Evolutionary conservation across 2,888 invertebrate species (phyloP), one percentile per base, ranked within the genome.

Genomic region (Drosophila helvetica): DNA sequence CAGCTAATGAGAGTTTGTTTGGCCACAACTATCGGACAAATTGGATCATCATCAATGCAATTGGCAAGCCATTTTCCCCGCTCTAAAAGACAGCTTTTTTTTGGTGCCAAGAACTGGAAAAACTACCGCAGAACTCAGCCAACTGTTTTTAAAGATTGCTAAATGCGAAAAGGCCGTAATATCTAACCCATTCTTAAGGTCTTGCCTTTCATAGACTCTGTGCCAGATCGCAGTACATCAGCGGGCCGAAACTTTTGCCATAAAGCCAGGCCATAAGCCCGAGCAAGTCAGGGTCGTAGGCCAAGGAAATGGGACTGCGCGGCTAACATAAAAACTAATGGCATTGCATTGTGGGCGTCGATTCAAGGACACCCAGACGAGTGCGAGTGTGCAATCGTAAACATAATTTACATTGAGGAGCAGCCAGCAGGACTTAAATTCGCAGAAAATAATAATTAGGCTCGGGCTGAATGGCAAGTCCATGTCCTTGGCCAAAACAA

Each of bases 391-490:
- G 82, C 82, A 60, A 75, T 67, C 80, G 86, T 86, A 88, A 83
- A 88, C 86, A 88, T 72, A 86, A 84, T 80, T 88, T 88, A 74
- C 77, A 71, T 71, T 50, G 58, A 75, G 79, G 64, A 77, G 61
- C 25, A 52, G 53, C 38, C 42, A 80, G 80, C 79, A 80, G 74
- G 70, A 52, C 68, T 74, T 54, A 71, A 78, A 82, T 83, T 78
- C 80, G 72, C 75, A 72, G 75, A 86, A 38, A 80, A 88, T 85
- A 84, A 87, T 88, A 86, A 86, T 86, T 86, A 86, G 87, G 82
- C 70, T 30, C 65, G 65, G 74, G 22, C 62, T 48, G 56, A 46
- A 53, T 46, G 18, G 30, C 33, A 12, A 57, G 52, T 9, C 51
- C 47, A 43, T 8, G 46, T 30, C 17, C 17, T 38, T 38, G 38